Conservation (phyloP, 2,113 vertebrate genomes). For the Psettodes erumei region DNA sequence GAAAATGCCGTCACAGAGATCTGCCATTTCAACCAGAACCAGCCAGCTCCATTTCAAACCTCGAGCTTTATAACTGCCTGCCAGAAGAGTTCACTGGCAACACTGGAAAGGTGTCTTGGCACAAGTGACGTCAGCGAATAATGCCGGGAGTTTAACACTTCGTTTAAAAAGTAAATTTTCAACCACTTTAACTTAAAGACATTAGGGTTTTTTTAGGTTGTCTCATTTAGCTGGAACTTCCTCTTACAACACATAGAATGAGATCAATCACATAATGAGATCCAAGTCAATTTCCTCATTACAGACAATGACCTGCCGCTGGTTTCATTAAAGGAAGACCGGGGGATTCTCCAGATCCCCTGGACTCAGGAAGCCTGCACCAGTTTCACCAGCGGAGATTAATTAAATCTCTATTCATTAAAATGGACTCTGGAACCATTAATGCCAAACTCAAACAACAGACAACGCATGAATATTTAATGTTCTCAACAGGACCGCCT, state of each 20-base stretch:
- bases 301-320: conserved; percentile 60
- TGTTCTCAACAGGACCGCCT: conserved; percentile 16
- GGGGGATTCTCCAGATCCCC: conserved; percentile 51
- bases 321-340: conserved; percentile 64
- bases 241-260: conserved; percentile 6
- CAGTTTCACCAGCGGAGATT: conserved; percentile 41
- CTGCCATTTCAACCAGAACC: conserved; percentile 22
- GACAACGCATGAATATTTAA: conserved; percentile 64
- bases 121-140: background rate
- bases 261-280: conserved; percentile 59
- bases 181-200: background rate
- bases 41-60: conserved; percentile 21
- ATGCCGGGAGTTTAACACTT: conserved; percentile 6
- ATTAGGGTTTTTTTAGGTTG: background rate
- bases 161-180: conserved; percentile 1
- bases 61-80: conserved; percentile 9
- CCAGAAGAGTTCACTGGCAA: conserved; percentile 25
- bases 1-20: conserved; percentile 10
- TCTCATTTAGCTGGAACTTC: conserved; percentile 1
- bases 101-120: background rate
- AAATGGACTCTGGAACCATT: conserved; percentile 43
- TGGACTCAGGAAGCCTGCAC: conserved; percentile 34
- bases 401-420: conserved; percentile 72
- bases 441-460: conserved; percentile 20
- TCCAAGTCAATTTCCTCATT: conserved; percentile 62